Base-by-base conservation (phyloP, 2,888 invertebrate species). In the Tetranychus truncatus region DNA sequence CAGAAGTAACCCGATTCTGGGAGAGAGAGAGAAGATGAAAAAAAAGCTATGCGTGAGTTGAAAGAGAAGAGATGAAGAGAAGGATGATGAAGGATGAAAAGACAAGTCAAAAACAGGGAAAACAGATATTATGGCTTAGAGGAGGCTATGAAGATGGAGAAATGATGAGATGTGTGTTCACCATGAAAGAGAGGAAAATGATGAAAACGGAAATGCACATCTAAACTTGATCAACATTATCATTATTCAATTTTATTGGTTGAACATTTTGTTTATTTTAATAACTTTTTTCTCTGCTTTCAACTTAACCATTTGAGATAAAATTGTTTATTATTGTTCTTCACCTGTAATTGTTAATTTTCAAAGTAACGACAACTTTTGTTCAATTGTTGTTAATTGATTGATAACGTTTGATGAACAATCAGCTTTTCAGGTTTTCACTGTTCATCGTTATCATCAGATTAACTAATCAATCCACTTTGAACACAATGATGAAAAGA, bases 1-100 rank as follows among this genome's bases (percentile, higher is more conserved):
- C 20, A 67, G 67, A 67, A 21, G 21, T n/a, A 67, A 67, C 21
- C n/a, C 21, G 67, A 67, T 67, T 67, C 67, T n/a, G 21, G 67
- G 55, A 55, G 69, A 69, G 69, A 69, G 69, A 69, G 20, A n/a
- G n/a, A n/a, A n/a, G 20, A 21, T 20, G 69, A 24, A 21, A n/a
- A 21, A n/a, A 8, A 69, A 1, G 69, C 20, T 34, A 69, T 24
- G 34, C 11, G 20, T 69, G 69, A 69, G 20, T 11, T 20, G 69
- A 21, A 67, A 69, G 34, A 69, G 34, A 69, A 21, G 21, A 24
- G 69, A 69, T 11, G 11, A 24, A 69, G 67, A 21, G 11, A 21
- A 69, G 11, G 21, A 24, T 24, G 69, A 69, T 69, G 67, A 67
- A 21, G 21, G 67, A 67, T 20, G 34, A 21, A 69, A 21, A 69